Base-by-base conservation (phyloP, 1,140 invertebrate species). In the Drosophila eugracilis region DNA sequence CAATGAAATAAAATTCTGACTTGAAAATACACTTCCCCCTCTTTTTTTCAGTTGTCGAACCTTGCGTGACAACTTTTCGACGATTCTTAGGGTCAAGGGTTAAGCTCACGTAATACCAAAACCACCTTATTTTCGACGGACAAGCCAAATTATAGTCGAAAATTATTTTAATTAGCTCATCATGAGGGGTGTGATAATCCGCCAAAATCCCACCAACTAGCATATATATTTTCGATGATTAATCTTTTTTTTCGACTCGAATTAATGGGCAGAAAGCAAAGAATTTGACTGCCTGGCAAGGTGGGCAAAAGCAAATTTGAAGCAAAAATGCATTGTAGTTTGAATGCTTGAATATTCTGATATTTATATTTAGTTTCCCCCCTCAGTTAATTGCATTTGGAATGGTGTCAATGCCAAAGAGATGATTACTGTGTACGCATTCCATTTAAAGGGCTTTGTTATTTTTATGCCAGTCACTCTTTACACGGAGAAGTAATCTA, bases 81-180 rank as follows among this genome's bases (percentile, higher is more conserved):
- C 26, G 14, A 15, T 19, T 3, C 34, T 37, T 19, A 36, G 54
- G 30, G 67, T 50, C 45, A 71, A 44, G 45, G 67, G 67, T 72
- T 58, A 22, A 24, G 26, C 9, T 32, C 66, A 32, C 26, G 66
- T 32, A 49, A 52, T 30, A 55, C 19, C 60, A 70, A 69, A 69
- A 37, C n/a, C 30, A 59, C 22, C 17, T 44, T 39, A 70, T 50
- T 59, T 49, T 24, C 17, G 45, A 21, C 59, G 37, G 37, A 44
- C 59, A 26, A 32, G 37, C 10, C 42, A 57, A 47, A 70, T 49
- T 41, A 70, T 42, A 45, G 45, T 32, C 52, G 17, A 72, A 79
- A 76, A 80, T 80, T 30, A 72, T 76, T 83, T 74, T 79, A 79
- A 85, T 85, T 71, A 79, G 75, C 71, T 84, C 75, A 84, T 85